These are phyloP conservation scores for Melitaea cinxia DNA, from an alignment of 1,140 invertebrate species.

Conservation along the genomic window DNA sequence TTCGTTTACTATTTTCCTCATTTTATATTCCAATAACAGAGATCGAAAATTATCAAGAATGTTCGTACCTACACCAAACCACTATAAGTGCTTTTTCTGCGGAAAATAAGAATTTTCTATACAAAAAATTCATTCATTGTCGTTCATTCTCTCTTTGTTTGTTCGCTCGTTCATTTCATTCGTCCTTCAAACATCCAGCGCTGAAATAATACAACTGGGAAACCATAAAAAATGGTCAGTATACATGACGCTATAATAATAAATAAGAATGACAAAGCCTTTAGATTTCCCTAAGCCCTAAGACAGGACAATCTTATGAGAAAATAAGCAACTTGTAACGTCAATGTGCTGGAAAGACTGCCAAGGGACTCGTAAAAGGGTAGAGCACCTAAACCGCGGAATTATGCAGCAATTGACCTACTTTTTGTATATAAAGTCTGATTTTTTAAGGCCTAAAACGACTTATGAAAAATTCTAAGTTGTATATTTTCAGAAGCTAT, in stretches of 20 bases:
- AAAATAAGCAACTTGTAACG: slow-evolving; percentile 12
- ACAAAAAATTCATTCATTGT: no score
- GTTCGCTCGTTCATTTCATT: neutral
- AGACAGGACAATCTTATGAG: neutral
- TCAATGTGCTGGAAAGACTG: slow-evolving; percentile 4
- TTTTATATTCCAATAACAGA: no score
- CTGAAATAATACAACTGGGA: neutral
- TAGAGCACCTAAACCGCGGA: neutral
- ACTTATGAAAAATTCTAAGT: neutral
- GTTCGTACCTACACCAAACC: no score
- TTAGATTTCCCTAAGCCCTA: slow-evolving; percentile 7
- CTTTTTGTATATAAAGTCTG: slow-evolving; percentile 6
- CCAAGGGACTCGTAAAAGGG: slow-evolving; percentile 10
- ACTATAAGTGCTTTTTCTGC: no score
- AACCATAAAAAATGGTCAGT: neutral
- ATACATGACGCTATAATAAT: slow-evolving; percentile 1
- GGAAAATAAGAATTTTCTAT: no score
- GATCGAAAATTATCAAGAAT: no score
- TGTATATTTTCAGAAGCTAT: neutral
- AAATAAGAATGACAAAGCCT: slow-evolving; percentile 2
- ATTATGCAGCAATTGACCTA: slow-evolving; percentile 6
- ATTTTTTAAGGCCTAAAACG: slow-evolving; percentile 3
- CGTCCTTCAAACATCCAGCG: neutral
- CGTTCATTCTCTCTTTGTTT: no score
- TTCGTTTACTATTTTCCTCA: no score